Base-by-base conservation (phyloP, 2,797 vertebrate genomes). In the Octomys mimax region DNA sequence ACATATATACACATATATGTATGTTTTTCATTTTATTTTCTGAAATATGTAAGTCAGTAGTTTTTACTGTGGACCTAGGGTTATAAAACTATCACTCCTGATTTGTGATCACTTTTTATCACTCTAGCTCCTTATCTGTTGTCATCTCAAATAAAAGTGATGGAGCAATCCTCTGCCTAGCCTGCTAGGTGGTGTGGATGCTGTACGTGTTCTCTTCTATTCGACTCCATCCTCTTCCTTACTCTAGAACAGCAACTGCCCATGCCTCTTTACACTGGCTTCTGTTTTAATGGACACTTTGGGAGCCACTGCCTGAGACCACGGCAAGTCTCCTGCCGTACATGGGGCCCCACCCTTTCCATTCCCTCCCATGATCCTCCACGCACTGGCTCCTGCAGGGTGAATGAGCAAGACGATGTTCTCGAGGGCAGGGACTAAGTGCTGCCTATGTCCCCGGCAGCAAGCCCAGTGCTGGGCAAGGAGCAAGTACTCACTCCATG, bases 21-120 rank as follows among this genome's bases (percentile, higher is more conserved):
- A 18, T 49, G 14, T 14, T 42, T 84, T 90, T 88, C 64, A 86
- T 93, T 95, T 89, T 5, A 81, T 77, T n/a, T 78, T 49, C 89
- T 42, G 16, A 95, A 90, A 66, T 42, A 28, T 84, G 1, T 24
- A 59, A 73, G 92, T 92, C 22, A 79, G 21, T 68, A 42, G 10
- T 70, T 89, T 89, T 93, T 78, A 90, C 21, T 73, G 49, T 87
- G 81, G 52, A 81, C 36, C 71, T 4, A 59, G 33, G 70, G 21
- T 73, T 73, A 24, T 49, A 19, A 5, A 68, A 28, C 54, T 14
- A 64, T 88, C 52, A 88, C 31, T 33, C 80, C n/a, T 66, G 64
- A 85, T 66, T 70, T 68, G 26, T 77, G 85, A 57, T 75, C 31
- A 75, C 75, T 80, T 42, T 90, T 82, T 36, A 36, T 71, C n/a